A percentile compares a stretch with the other conserved stretches of the same genome.
phyloP scores from a whole-genome alignment of 2,888 invertebrate genomes.

The Torymus texanus region DNA sequence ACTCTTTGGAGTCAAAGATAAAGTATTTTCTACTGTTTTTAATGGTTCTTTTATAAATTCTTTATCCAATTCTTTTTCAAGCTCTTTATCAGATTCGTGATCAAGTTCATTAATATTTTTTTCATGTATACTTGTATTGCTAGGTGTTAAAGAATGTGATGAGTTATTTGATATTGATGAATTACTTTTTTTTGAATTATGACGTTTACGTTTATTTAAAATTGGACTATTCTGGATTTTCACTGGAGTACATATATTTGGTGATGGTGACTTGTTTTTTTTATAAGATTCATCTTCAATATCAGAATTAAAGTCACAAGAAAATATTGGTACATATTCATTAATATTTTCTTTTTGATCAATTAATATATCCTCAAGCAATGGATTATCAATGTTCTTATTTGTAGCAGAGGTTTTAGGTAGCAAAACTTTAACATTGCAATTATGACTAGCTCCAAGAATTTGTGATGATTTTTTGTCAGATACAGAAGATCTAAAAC shows the following conservation, averaged over 20 bases:
- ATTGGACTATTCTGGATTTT: conserved; percentile 51
- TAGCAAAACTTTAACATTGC: conserved; percentile 9
- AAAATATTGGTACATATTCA: conserved; percentile 45
- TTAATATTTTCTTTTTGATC: conserved; percentile 40
- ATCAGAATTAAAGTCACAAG: conserved; percentile 44
- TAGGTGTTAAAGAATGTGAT: conserved; percentile 28
- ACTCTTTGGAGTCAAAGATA: not conserved
- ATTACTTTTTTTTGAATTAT: conserved; percentile 42
- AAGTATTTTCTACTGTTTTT: conserved; percentile 35
- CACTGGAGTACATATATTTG: not conserved
- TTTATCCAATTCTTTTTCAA: conserved; percentile 12
- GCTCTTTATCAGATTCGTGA: conserved; percentile 21
- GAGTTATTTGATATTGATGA: conserved; percentile 39
- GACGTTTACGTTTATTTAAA: conserved; percentile 46
- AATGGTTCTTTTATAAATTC: conserved; percentile 12
- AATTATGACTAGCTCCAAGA: conserved; percentile 34
- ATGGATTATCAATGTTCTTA: not conserved
- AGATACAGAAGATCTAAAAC: conserved; percentile 13
- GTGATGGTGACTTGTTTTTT: conserved; percentile 26
- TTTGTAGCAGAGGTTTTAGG: not conserved
- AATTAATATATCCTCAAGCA: not conserved
- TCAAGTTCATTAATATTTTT: conserved; percentile 41
- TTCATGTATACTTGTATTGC: conserved; percentile 16
- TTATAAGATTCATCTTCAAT: conserved; percentile 35
- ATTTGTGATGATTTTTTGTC: conserved; percentile 18